These are phyloP conservation scores for Collichthys lucidus DNA, from an alignment of 2,113 vertebrate species.

Conservation along the genomic window DNA sequence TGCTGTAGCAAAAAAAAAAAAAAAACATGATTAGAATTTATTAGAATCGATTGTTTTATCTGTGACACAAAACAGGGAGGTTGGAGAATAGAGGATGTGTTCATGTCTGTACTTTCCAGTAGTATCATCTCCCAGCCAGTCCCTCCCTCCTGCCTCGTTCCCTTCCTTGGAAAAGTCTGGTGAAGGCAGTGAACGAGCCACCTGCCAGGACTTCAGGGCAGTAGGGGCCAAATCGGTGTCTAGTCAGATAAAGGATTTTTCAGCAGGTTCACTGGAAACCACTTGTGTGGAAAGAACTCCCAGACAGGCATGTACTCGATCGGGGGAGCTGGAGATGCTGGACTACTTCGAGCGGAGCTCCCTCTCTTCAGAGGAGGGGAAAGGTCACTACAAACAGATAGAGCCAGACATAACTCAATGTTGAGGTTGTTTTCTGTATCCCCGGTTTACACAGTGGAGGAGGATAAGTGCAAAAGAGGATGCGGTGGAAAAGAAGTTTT, in stretches of 20 bases:
- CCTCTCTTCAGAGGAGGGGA: conserved; percentile 33
- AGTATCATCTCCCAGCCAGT: conserved; percentile 2
- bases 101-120: conserved; percentile 16
- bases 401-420: conserved; percentile 48
- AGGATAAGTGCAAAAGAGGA: conserved; percentile 36
- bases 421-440: conserved; percentile 29
- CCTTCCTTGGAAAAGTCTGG: conserved; percentile 9
- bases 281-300: conserved; percentile 63
- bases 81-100: conserved; percentile 31
- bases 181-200: conserved; percentile 40
- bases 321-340: conserved; percentile 28
- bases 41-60: too few relatives aligned
- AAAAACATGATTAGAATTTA: too few relatives aligned
- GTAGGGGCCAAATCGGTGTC: conserved; percentile 45
- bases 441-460: conserved; percentile 18
- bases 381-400: conserved; percentile 51
- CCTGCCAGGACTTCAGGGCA: conserved; percentile 49
- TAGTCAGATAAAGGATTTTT: conserved; percentile 51
- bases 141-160: background rate
- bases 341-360: conserved; percentile 14
- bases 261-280: conserved; percentile 68
- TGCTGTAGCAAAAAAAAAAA: too few relatives aligned
- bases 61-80: background rate
- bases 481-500: conserved; percentile 29
- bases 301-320: conserved; percentile 52